A percentile compares a stretch with the other conserved stretches of the same genome.
phyloP scores from a whole-genome alignment of 2,113 vertebrate species.

The Taurulus bubalis region DNA sequence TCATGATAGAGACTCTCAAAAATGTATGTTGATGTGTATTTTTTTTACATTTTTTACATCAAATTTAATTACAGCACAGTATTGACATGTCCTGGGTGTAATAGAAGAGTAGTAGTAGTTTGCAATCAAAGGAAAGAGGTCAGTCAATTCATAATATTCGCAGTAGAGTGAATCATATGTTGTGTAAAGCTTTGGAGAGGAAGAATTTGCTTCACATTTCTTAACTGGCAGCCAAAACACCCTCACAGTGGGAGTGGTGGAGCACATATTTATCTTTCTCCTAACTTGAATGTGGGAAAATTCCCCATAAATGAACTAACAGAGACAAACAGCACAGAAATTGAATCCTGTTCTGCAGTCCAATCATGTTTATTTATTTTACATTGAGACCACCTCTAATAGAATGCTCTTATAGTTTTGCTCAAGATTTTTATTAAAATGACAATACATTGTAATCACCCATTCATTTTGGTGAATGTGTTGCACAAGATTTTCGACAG shows the following conservation, averaged over 20 bases:
- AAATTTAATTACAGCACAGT: not conserved
- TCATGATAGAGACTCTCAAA: not conserved
- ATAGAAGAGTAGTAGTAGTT: conserved; percentile 23
- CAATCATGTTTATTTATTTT: not conserved
- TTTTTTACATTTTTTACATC: not conserved
- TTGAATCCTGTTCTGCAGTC: conserved; percentile 9
- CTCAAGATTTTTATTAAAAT: not conserved
- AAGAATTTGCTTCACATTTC: conserved; percentile 64
- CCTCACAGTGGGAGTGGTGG: conserved; percentile 55
- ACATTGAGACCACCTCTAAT: not conserved
- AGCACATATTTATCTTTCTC: conserved; percentile 56
- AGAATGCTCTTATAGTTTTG: not conserved
- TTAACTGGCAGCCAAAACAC: conserved; percentile 55
- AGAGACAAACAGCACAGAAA: conserved; percentile 24
- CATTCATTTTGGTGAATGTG: not conserved
- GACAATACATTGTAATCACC: not conserved
- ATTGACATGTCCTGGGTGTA: not conserved
- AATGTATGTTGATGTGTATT: not conserved
- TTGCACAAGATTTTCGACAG: conserved; percentile 16
- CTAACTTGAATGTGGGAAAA: conserved; percentile 45
- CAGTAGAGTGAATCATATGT: conserved; percentile 45
- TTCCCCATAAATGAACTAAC: conserved; percentile 5
- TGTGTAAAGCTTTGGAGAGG: conserved; percentile 48
- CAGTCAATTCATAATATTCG: conserved; percentile 47
- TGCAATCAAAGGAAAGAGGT: conserved; percentile 35